Percentiles rank a stretch among this genome's conserved stretches.
Evolutionary conservation across 1,140 invertebrate genomes (phyloP).

Genomic region (Hypothenemus hampei): DNA sequence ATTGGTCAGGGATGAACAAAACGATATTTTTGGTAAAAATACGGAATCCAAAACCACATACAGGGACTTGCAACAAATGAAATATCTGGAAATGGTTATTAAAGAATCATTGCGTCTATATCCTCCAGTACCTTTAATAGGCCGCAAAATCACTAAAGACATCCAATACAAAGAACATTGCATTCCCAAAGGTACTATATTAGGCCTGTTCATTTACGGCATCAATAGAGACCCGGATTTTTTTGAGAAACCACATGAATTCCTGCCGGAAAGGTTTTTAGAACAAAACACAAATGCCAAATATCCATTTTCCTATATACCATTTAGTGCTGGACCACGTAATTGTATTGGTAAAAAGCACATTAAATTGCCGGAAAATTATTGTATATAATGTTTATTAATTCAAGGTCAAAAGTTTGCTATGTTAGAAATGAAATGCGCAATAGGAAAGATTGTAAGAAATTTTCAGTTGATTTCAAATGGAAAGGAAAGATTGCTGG

Average conservation of each 20-base stretch:
- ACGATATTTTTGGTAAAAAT: slow-evolving; percentile 53
- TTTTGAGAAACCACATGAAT: slow-evolving; percentile 66
- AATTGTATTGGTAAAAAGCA: neutral
- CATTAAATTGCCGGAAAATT: neutral
- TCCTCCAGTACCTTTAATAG: slow-evolving; percentile 69
- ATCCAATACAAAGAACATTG: slow-evolving; percentile 11
- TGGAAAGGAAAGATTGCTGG: slow-evolving; percentile 45
- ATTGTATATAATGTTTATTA: neutral
- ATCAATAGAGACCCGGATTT: slow-evolving; percentile 62
- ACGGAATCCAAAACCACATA: slow-evolving; percentile 36
- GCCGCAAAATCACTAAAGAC: slow-evolving; percentile 56
- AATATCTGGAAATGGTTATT: slow-evolving; percentile 68
- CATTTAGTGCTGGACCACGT: neutral
- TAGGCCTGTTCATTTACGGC: slow-evolving; percentile 50
- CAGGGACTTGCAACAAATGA: slow-evolving; percentile 62
- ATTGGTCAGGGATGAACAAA: slow-evolving; percentile 60
- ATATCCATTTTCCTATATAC: slow-evolving; percentile 49
- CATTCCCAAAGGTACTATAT: slow-evolving; percentile 49
- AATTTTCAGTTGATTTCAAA: slow-evolving; percentile 58
- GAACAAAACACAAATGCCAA: slow-evolving; percentile 50
- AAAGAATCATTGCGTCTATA: slow-evolving; percentile 65
- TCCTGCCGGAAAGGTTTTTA: slow-evolving; percentile 73
- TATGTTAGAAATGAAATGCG: slow-evolving; percentile 51
- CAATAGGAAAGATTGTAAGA: slow-evolving; percentile 61
- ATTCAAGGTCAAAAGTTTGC: neutral